Percentiles rank a stretch among this genome's conserved stretches.
These are phyloP conservation scores for Lepus townsendii DNA, from an alignment of 2,797 vertebrate species.

Conservation along the genomic window DNA sequence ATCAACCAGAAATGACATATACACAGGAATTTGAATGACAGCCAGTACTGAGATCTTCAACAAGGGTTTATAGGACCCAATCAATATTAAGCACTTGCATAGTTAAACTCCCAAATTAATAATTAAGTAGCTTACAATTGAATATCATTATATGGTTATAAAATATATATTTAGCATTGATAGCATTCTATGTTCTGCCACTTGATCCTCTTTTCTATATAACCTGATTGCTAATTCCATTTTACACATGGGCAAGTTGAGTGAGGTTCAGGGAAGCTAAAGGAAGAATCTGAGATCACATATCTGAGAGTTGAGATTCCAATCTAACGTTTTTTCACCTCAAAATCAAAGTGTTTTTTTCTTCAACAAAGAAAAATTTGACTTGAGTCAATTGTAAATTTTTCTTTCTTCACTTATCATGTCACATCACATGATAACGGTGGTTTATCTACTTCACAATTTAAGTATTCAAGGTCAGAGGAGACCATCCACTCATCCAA, in stretches of 20 bases:
- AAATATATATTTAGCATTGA: not conserved
- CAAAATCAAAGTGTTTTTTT: not conserved
- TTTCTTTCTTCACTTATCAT: not conserved
- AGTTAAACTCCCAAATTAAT: not conserved
- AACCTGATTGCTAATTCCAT: not conserved
- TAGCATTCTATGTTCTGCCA: not conserved
- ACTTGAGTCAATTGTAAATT: not conserved
- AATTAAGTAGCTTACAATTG: not conserved
- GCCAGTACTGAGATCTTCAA: not conserved
- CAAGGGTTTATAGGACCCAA: not conserved
- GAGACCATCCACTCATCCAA: not conserved
- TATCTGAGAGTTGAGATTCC: not conserved
- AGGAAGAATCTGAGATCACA: not conserved
- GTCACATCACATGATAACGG: not conserved
- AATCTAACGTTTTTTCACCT: slow-evolving; percentile 17
- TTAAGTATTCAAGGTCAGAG: not conserved
- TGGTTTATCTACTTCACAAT: not conserved
- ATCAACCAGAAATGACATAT: not conserved
- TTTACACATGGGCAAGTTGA: not conserved
- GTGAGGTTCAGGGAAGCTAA: not conserved
- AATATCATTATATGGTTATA: not conserved
- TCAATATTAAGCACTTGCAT: not conserved
- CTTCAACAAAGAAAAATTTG: not conserved
- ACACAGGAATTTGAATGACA: not conserved
- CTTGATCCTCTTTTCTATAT: not conserved